Conservation (phyloP, 2,797 vertebrate species). For the Hypotaenidia philippensis region DNA sequence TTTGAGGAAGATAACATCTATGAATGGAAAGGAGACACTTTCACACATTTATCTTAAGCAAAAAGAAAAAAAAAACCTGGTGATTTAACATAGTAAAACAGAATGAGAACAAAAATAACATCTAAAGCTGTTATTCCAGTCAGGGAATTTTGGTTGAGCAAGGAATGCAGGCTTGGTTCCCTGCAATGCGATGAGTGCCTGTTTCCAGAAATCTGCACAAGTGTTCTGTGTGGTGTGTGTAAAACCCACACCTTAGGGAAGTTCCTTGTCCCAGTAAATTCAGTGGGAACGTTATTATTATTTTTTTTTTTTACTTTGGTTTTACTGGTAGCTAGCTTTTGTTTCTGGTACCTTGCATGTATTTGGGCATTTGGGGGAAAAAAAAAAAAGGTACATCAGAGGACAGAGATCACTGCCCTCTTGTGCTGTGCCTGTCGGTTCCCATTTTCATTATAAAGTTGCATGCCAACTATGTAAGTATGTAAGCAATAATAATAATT, state of each 20-base stretch:
- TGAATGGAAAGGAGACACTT: conserved; percentile 57
- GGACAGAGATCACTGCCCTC: background rate
- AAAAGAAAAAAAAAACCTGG: background rate
- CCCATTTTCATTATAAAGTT: conserved; percentile 13
- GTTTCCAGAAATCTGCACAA: conserved; percentile 7
- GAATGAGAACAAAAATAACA: conserved; percentile 44
- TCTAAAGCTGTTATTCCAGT: conserved; percentile 31
- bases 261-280: background rate
- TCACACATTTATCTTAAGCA: conserved; percentile 57
- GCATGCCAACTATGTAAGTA: background rate
- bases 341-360: background rate
- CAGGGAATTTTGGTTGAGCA: conserved; percentile 10
- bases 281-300: background rate
- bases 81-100: conserved; percentile 35
- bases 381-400: background rate
- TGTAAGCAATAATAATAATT: background rate
- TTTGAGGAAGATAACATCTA: conserved; percentile 60
- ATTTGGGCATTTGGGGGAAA: background rate
- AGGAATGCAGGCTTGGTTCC: background rate
- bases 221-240: background rate
- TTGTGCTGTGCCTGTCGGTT: background rate
- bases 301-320: background rate
- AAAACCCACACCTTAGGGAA: background rate
- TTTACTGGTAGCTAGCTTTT: background rate
- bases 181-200: conserved; percentile 7